Conservation (phyloP, 1,140 invertebrate species). For the Cepaea nemoralis region DNA sequence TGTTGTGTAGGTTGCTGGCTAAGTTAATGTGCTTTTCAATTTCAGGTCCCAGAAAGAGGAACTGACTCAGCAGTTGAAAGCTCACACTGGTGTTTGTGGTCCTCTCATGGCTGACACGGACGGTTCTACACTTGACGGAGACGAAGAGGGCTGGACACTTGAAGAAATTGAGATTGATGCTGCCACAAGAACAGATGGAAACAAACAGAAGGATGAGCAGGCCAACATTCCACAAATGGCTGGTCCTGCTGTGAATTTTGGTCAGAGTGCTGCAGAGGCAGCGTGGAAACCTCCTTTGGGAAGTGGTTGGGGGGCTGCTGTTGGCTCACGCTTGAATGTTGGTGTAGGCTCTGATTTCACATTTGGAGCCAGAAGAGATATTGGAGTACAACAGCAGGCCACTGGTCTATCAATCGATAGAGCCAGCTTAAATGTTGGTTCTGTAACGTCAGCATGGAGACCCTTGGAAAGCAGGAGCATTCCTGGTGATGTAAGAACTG, state of each 20-base stretch:
- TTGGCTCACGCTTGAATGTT: not conserved
- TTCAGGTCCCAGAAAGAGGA: conserved; percentile 19
- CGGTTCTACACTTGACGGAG: not conserved
- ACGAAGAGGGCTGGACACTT: not conserved
- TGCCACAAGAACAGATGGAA: not conserved
- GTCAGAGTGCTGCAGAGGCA: not conserved
- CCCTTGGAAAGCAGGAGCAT: not conserved
- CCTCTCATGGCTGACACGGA: not conserved
- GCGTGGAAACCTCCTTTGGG: not conserved
- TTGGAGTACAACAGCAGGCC: not conserved
- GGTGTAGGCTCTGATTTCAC: not conserved
- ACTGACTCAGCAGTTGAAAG: conserved; percentile 15
- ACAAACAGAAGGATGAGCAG: not conserved
- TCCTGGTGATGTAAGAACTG: not conserved
- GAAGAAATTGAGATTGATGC: not conserved
- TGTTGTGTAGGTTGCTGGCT: too few relatives aligned
- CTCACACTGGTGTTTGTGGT: not conserved
- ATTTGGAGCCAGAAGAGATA: not conserved
- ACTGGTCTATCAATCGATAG: not conserved
- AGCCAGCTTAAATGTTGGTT: too few relatives aligned
- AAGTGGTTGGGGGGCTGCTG: not conserved
- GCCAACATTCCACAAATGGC: not conserved
- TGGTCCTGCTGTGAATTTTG: not conserved
- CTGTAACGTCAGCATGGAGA: not conserved
- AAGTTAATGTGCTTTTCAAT: not conserved